Base-by-base conservation (phyloP, 2,888 invertebrate genomes). In the Digitonthophagus gazella region DNA sequence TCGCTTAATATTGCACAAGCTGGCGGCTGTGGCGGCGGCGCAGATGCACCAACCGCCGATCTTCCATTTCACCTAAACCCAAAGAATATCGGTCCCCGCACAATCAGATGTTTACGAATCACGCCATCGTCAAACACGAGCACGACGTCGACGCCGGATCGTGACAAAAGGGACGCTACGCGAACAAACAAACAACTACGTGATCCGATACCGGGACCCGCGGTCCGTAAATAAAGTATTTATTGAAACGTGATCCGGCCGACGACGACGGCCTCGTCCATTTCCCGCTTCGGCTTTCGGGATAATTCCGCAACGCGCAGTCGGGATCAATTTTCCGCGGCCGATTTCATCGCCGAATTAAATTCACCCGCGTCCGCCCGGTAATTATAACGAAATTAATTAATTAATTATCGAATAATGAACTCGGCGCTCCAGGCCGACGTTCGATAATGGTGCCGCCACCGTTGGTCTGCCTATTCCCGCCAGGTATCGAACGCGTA, bases 241-340 rank as follows among this genome's bases (percentile, higher is more conserved):
- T 61, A 61, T 61, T 61, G 61, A 61, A 61, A 61, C 61, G 61
- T 61, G 61, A 61, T 61, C 61, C 61, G 61, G n/a, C n/a, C 61
- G 19, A 20, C 6, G 28, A 19, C 20, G 61, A 61, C 15, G 6
- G 61, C 19, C 18, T 61, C 61, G 18, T 6, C 28, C 28, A 44
- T 44, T 44, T 44, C 28, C 28, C 28, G 8, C 8, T 44, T 3
- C 6, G 28, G 28, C 28, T 6, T 44, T 3, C 6, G 28, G 28
- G 28, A 44, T 44, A 44, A 44, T 44, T 8, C 28, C 28, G 11
- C 28, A 8, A 6, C 3, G 28, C 28, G 3, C 28, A 8, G 3
- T 44, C 11, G 28, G 28, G 28, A 44, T 44, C 28, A 44, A 44
- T 44, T 44, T 44, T 44, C 28, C 28, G 11, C 28, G 28, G 3